Evolutionary conservation across 1,140 invertebrate genomes (phyloP), one percentile per base, ranked within the genome.

Genomic region (Drosophila parabipectinata): DNA sequence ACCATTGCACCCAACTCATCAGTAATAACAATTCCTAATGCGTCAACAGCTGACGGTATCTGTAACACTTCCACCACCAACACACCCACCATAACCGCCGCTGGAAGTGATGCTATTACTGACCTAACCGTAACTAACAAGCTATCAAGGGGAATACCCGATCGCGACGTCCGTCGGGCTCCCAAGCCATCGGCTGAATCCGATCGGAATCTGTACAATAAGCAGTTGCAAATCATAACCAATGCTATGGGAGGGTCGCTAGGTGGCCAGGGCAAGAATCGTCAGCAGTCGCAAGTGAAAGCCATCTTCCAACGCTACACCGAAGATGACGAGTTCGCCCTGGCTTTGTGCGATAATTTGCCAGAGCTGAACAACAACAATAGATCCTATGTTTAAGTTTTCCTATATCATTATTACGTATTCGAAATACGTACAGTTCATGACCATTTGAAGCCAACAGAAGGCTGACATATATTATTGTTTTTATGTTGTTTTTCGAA

Each of bases 201-300:
- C 44, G 81, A 87, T 82, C 59, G 82, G 12, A 89, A 91, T 18
- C 15, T 91, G 45, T 88, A 91, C 26, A 90, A 90, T 50, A 91
- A 91, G 50, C 90, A 91, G 73, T 78, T 91, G 10, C 87, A 91
- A 84, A 84, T 91, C 24, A 91, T 91, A 64, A 87, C 89, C 2
- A 76, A 75, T 37, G 75, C 90, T 15, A 80, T 90, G 81, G 89
- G 64, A 18, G 45, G 32, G 30, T 41, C 45, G 7, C 14, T 30
- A 2, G 15, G 26, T 5, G 14, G 14, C 26, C 58, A 61, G 14
- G 66, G 24, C 24, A 68, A 48, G 15, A 74, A 37, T 74, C 73
- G 18, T 41, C 68, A 50, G 9, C 51, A 55, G 21, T 55, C 72
- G 26, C 73, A 64, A 26, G 48, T 64, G 0, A 78, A 68, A 24